phyloP scores from a whole-genome alignment of 35 echinoderm and acorn worm species.

The Patiria miniata region DNA sequence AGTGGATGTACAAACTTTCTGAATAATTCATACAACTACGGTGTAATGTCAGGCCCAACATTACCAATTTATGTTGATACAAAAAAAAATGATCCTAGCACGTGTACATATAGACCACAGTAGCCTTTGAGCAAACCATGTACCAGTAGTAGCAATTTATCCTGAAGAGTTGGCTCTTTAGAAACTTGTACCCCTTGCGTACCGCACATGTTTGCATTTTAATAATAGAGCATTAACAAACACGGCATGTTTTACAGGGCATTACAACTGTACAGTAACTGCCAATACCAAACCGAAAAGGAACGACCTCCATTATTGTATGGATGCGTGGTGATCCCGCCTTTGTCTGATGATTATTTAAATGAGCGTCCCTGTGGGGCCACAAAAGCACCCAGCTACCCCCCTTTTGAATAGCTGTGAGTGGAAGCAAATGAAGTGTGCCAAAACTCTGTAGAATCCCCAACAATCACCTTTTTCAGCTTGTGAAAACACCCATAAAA shows the following conservation, averaged over 20 bases:
- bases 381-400: neutral
- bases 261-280: slow-evolving; percentile 18
- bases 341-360: slow-evolving; percentile 21
- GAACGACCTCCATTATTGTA: slow-evolving; percentile 9
- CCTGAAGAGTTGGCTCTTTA: neutral
- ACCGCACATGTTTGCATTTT: slow-evolving; percentile 18
- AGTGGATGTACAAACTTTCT: too few relatives aligned
- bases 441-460: neutral
- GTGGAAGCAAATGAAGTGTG: slow-evolving; percentile 30
- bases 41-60: too few relatives aligned
- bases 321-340: neutral
- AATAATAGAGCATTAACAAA: slow-evolving; percentile 15
- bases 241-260: slow-evolving; percentile 2
- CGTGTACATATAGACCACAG: too few relatives aligned
- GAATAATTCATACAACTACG: too few relatives aligned
- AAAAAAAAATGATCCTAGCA: too few relatives aligned
- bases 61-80: too few relatives aligned
- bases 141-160: slow-evolving; percentile 1
- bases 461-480: neutral
- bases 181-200: neutral
- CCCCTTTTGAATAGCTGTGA: slow-evolving; percentile 8
- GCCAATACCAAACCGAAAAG: neutral
- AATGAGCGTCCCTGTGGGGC: slow-evolving; percentile 26
- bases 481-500: slow-evolving; percentile 19
- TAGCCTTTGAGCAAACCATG: too few relatives aligned